These are phyloP conservation scores for Cryptoprocta ferox DNA, from an alignment of 2,797 vertebrate genomes.

Conservation along the genomic window DNA sequence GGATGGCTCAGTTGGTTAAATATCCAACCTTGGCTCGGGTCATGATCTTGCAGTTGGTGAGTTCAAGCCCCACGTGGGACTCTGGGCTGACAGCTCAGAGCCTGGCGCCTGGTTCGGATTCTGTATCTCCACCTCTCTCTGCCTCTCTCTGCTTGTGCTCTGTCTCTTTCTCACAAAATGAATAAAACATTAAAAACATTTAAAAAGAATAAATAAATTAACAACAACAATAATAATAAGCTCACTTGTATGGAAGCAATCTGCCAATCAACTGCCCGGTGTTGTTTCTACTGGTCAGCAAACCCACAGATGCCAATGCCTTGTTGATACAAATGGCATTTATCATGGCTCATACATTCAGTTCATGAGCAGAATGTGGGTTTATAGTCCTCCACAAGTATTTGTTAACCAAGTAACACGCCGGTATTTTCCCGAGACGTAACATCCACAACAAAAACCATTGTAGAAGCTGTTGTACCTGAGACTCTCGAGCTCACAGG, in stretches of 20 bases:
- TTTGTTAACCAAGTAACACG: slow-evolving; percentile 22
- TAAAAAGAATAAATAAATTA: no score
- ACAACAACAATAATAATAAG: no score
- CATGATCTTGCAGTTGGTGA: no score
- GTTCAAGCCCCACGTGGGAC: no score
- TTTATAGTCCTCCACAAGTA: background rate
- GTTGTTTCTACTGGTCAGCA: background rate
- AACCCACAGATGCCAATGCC: background rate
- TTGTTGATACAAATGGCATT: background rate
- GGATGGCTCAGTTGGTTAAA: no score
- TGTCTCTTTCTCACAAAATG: no score
- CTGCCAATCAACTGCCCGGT: background rate
- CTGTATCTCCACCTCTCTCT: no score
- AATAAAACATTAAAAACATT: no score
- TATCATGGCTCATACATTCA: slow-evolving; percentile 6
- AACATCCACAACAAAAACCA: background rate
- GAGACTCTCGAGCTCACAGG: background rate
- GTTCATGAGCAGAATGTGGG: background rate
- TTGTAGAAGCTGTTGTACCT: background rate
- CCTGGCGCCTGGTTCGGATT: no score
- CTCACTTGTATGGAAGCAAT: background rate
- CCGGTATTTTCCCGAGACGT: background rate
- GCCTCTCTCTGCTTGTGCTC: no score
- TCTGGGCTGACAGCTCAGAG: no score
- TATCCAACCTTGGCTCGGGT: no score